A percentile compares a stretch with the other conserved stretches of the same genome.
Evolutionary conservation across 2,113 vertebrate genomes (phyloP).

Genomic region (Platycercus adscitus): DNA sequence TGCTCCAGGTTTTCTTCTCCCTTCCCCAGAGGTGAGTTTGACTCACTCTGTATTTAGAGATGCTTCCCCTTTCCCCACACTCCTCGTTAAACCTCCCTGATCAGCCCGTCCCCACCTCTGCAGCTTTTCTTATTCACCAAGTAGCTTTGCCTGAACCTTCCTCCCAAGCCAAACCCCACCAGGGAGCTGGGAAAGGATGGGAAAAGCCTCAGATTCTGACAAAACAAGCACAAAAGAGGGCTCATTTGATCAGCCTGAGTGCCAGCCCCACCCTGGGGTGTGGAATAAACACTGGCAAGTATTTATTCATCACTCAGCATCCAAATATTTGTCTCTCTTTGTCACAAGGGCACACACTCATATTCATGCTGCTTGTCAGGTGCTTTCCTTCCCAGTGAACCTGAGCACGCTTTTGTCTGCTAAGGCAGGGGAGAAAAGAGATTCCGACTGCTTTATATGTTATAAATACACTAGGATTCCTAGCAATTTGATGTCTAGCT

Average conservation of each 20-base stretch:
- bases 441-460: neutral
- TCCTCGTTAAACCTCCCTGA: neutral
- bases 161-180: neutral
- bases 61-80: neutral
- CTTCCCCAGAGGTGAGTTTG: slow-evolving; percentile 50
- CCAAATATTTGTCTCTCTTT: slow-evolving; percentile 46
- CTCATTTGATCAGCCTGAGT: neutral
- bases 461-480: neutral
- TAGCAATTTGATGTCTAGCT: neutral
- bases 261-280: slow-evolving; percentile 60
- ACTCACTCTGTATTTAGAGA: slow-evolving; percentile 45
- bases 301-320: slow-evolving; percentile 59
- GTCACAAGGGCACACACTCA: neutral
- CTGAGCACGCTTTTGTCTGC: neutral
- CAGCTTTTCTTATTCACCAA: neutral
- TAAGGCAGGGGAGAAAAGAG: neutral
- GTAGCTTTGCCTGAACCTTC: neutral
- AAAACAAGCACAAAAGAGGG: slow-evolving; percentile 11
- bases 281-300: slow-evolving; percentile 39
- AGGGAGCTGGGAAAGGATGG: neutral
- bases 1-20: slow-evolving; percentile 3
- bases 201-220: neutral
- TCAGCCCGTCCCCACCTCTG: neutral
- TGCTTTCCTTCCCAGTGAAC: neutral
- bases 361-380: neutral